A percentile compares a stretch with the other conserved stretches of the same genome.
These are phyloP conservation scores for Boloria selene DNA, from an alignment of 2,888 invertebrate species.

Conservation along the genomic window DNA sequence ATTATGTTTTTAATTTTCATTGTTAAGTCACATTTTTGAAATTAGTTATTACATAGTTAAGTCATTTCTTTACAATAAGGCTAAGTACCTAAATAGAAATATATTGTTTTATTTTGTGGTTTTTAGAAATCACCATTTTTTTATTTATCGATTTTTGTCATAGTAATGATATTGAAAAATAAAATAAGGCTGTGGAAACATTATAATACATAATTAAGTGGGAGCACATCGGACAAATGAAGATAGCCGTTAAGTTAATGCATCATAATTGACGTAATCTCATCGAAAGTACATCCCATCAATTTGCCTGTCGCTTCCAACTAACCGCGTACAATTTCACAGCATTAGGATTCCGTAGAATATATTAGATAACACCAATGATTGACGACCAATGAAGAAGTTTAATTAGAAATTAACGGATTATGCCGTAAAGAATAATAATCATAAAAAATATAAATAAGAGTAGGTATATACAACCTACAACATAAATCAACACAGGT, in stretches of 20 bases:
- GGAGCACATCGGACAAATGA: conserved; percentile 4
- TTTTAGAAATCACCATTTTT: too few species aligned
- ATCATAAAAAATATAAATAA: too few species aligned
- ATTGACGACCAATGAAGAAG: conserved; percentile 16
- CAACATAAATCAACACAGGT: too few species aligned
- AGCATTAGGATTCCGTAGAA: conserved; percentile 8
- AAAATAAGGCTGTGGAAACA: neutral
- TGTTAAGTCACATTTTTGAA: too few species aligned
- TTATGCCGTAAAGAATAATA: too few species aligned
- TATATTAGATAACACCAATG: conserved; percentile 8
- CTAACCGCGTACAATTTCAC: conserved; percentile 20
- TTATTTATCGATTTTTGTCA: too few species aligned
- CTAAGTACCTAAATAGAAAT: too few species aligned
- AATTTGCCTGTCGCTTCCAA: conserved; percentile 22
- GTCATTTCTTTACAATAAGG: too few species aligned
- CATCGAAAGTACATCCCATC: conserved; percentile 21
- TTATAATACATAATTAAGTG: neutral
- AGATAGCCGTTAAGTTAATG: conserved; percentile 5
- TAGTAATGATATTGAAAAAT: too few species aligned
- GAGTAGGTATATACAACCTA: too few species aligned
- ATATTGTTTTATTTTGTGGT: too few species aligned
- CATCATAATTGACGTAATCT: conserved; percentile 29
- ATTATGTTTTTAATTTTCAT: neutral
- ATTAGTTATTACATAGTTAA: too few species aligned
- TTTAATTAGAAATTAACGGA: conserved; percentile 8